Conservation (phyloP, 2,113 vertebrate species). For the Sapayoa aenigma region DNA sequence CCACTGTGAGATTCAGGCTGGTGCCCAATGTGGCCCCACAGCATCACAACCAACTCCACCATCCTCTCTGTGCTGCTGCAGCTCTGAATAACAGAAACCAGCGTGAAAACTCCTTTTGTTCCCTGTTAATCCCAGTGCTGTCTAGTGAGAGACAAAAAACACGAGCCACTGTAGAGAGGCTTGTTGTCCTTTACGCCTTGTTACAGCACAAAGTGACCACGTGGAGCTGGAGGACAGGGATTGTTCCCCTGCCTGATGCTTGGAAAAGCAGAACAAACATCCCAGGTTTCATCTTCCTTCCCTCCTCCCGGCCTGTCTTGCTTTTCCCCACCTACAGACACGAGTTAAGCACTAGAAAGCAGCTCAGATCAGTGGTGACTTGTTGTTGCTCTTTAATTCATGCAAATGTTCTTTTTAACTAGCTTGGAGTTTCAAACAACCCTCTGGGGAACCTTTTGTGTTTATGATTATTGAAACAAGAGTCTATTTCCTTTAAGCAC, state of each 20-base stretch:
- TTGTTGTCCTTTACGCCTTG: not conserved
- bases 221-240: not conserved
- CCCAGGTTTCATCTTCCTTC: not conserved
- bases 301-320: not conserved
- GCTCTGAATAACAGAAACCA: not conserved
- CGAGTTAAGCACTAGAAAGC: not conserved
- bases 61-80: not conserved
- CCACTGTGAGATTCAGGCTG: fast-evolving
- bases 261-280: not conserved
- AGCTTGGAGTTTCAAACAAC: constrained; percentile 33
- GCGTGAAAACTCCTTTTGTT: not conserved
- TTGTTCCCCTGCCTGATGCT: not conserved
- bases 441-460: constrained; percentile 46
- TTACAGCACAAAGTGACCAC: not conserved
- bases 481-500: constrained; percentile 43
- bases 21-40: not conserved
- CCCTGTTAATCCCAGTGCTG: fast-evolving
- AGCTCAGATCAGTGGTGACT: constrained; percentile 40
- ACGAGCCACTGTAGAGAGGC: not conserved
- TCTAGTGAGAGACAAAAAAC: not conserved
- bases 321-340: not conserved
- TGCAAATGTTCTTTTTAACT: constrained; percentile 66
- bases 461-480: constrained; percentile 64
- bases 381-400: constrained; percentile 59
- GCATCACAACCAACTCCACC: not conserved